phyloP scores from a whole-genome alignment of 2,888 invertebrate species.

The Metacarcinus magister region DNA sequence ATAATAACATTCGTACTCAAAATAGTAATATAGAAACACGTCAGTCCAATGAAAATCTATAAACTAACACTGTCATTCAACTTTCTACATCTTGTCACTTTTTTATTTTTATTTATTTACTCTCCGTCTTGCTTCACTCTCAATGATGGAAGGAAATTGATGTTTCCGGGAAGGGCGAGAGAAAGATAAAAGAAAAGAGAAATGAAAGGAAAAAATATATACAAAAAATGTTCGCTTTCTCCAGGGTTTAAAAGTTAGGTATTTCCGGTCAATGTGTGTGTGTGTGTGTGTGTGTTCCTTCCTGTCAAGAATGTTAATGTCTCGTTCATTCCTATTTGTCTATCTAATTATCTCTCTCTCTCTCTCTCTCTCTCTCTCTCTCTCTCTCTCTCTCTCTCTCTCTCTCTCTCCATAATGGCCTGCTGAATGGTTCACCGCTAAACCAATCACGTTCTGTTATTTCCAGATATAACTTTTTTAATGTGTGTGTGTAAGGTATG shows the following conservation, averaged over 20 bases:
- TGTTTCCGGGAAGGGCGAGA: not conserved
- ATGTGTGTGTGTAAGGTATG: not conserved
- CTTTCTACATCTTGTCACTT: no score
- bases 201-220: not conserved
- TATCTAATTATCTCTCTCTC: not conserved
- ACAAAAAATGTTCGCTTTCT: not conserved
- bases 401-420: not conserved
- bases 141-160: no score
- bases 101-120: no score
- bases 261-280: conserved; percentile 10
- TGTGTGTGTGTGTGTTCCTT: conserved; percentile 34
- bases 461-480: no score
- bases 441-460: not conserved
- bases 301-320: not conserved
- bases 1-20: no score
- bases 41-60: no score
- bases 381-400: conserved; percentile 51
- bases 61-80: no score
- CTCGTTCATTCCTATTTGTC: not conserved
- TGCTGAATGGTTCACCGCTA: not conserved
- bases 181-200: not conserved
- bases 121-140: no score
- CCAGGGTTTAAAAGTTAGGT: not conserved
- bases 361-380: conserved; percentile 55
- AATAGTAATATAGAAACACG: no score